These are phyloP conservation scores for Sipunculus nudus DNA, from an alignment of 2,888 invertebrate genomes.

Conservation along the genomic window DNA sequence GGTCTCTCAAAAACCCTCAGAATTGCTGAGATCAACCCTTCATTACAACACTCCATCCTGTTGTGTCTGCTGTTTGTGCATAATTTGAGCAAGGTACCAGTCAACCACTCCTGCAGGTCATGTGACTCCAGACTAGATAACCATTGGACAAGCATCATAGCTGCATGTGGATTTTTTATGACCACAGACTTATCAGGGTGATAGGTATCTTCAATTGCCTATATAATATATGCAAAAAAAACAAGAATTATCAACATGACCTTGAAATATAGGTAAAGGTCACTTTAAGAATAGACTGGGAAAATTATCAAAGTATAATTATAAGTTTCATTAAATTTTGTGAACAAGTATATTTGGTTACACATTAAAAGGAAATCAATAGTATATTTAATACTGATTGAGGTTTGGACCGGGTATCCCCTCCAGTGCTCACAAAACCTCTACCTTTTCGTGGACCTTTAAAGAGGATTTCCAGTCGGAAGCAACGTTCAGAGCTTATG, in stretches of 20 bases:
- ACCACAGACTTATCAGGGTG: conserved; percentile 43
- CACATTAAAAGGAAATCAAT: too few species aligned
- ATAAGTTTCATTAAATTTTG: too few species aligned
- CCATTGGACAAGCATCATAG: conserved; percentile 70
- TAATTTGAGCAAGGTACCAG: conserved; percentile 58
- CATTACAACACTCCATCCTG: conserved; percentile 70
- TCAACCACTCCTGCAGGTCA: conserved; percentile 68
- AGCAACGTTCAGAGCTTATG: too few species aligned
- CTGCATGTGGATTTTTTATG: conserved; percentile 68
- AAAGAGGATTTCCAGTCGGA: too few species aligned
- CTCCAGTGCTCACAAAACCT: too few species aligned
- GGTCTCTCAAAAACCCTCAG: conserved; percentile 68
- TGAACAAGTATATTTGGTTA: too few species aligned
- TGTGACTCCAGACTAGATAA: conserved; percentile 67
- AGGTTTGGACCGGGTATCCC: too few species aligned
- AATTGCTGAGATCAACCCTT: conserved; percentile 69
- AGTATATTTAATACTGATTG: too few species aligned
- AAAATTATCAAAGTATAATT: too few species aligned
- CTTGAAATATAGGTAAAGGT: neutral
- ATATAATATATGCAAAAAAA: neutral
- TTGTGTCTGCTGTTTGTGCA: conserved; percentile 66
- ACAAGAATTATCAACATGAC: neutral
- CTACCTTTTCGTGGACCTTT: too few species aligned
- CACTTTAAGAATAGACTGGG: too few species aligned
- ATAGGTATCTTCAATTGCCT: too few species aligned